A percentile compares a stretch with the other conserved stretches of the same genome.
Conservation (phyloP, 2,797 vertebrate genomes). For the Gobionotothen gibberifrons region DNA sequence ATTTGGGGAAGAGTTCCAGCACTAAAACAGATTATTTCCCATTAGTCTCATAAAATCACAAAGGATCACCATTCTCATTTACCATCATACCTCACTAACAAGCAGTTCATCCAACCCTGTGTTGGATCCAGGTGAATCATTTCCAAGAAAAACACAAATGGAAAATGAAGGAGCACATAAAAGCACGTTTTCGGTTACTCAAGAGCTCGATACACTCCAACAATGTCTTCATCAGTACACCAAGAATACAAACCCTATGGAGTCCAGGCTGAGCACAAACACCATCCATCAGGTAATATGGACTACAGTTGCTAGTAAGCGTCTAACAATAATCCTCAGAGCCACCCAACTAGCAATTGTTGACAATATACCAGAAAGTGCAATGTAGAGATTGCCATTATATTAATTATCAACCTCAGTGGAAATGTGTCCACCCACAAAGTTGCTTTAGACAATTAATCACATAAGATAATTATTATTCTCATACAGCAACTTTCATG, state of each 20-base stretch:
- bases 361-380: slow-evolving; percentile 5
- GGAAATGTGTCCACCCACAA: neutral
- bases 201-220: neutral
- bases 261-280: neutral
- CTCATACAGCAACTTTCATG: neutral
- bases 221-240: neutral
- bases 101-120: neutral
- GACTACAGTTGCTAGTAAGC: neutral
- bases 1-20: neutral
- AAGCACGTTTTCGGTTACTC: neutral
- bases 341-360: neutral
- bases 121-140: neutral
- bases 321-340: neutral
- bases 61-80: neutral
- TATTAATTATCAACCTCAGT: neutral
- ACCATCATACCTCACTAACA: neutral
- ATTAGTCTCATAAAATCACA: neutral
- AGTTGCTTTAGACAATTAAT: neutral
- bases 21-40: neutral
- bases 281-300: neutral
- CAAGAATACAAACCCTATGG: neutral
- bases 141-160: neutral
- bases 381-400: neutral
- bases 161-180: neutral
- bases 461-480: neutral